A percentile compares a stretch with the other conserved stretches of the same genome.
phyloP scores from a whole-genome alignment of 2,888 invertebrate genomes.

The Agrenia bidenticulata region DNA sequence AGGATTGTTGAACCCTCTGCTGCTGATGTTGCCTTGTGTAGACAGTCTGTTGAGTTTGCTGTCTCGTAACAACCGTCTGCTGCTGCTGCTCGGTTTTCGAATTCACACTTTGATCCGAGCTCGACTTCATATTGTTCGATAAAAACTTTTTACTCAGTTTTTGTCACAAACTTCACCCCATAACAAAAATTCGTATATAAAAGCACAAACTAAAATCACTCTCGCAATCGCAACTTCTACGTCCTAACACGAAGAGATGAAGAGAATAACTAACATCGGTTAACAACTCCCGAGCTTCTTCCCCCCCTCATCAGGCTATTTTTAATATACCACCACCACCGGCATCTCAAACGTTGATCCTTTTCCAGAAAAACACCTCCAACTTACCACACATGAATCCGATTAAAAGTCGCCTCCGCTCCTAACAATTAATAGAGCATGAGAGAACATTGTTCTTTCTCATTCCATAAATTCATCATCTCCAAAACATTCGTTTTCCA shows the following conservation, averaged over 20 bases:
- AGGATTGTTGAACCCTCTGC: constrained; percentile 7
- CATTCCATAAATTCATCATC: too few relatives aligned
- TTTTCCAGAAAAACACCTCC: neutral
- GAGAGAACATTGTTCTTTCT: too few relatives aligned
- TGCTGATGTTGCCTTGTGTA: constrained; percentile 62
- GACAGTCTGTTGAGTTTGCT: constrained; percentile 57
- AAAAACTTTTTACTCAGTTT: neutral
- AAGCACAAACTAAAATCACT: neutral
- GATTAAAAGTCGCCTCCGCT: too few relatives aligned
- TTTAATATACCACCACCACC: too few relatives aligned
- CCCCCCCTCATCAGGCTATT: too few relatives aligned
- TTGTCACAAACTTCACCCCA: neutral
- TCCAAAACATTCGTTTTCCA: too few relatives aligned
- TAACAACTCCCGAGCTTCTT: too few relatives aligned
- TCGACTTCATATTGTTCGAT: neutral
- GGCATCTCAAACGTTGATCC: too few relatives aligned
- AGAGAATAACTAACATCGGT: constrained; percentile 14
- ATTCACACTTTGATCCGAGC: neutral
- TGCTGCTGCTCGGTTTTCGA: neutral
- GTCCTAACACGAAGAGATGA: constrained; percentile 21
- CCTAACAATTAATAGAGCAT: too few relatives aligned
- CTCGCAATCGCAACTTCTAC: neutral
- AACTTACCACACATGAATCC: neutral
- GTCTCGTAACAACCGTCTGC: neutral
- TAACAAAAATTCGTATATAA: constrained; percentile 7